phyloP scores from a whole-genome alignment of 2,797 vertebrate genomes.

The Bradypus variegatus region DNA sequence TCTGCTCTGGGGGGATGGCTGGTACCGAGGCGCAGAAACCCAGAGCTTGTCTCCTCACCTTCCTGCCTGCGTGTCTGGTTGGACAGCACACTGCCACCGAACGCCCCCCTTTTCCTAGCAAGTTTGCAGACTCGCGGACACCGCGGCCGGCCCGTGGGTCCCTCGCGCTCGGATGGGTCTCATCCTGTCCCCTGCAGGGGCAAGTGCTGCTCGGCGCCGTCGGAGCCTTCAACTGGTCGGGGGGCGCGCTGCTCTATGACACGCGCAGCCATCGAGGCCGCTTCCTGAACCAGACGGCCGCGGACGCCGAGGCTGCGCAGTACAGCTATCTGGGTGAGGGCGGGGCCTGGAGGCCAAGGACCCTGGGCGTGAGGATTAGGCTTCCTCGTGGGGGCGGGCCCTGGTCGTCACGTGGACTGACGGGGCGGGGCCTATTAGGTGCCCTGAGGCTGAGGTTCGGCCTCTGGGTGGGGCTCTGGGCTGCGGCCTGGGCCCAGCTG shows the following conservation, averaged over 20 bases:
- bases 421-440: not conserved
- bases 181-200: constrained; percentile 59
- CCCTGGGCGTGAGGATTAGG: not conserved
- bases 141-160: too few relatives aligned
- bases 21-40: not conserved
- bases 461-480: not conserved
- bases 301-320: constrained; percentile 27
- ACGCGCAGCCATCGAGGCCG: not conserved
- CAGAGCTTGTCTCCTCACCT: not conserved
- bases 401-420: not conserved
- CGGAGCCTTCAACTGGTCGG: constrained; percentile 81
- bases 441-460: not conserved
- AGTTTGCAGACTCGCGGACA: not conserved
- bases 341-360: not conserved
- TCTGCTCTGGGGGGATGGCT: not conserved
- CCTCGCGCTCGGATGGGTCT: not conserved
- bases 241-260: constrained; percentile 73
- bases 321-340: constrained; percentile 78
- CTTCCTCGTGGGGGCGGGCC: not conserved
- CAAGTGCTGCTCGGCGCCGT: constrained; percentile 76
- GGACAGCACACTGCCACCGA: not conserved
- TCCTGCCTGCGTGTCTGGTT: not conserved
- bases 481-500: not conserved
- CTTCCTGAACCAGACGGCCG: constrained; percentile 75
- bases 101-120: not conserved